Evolutionary conservation across 2,797 vertebrate species (phyloP).

Genomic region (Sebastiscus albofasciatus): DNA sequence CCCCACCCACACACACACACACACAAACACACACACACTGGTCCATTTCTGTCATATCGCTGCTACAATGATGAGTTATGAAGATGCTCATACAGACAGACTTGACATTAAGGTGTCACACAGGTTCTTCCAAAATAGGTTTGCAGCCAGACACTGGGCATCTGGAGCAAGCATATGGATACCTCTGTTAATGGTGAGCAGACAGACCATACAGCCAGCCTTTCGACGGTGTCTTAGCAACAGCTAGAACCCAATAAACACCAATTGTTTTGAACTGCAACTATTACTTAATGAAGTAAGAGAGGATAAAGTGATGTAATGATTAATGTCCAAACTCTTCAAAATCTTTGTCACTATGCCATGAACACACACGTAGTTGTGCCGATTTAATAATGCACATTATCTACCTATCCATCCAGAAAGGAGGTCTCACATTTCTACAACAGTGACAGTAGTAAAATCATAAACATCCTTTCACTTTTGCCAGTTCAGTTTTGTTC

Average conservation of each 20-base stretch:
- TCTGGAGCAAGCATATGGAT: slow-evolving; percentile 75
- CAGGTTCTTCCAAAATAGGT: slow-evolving; percentile 7
- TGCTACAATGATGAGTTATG: slow-evolving; percentile 17
- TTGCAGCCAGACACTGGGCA: slow-evolving; percentile 46
- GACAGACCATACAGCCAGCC: slow-evolving; percentile 61
- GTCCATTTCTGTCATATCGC: neutral
- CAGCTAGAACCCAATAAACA: slow-evolving; percentile 70
- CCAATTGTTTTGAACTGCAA: slow-evolving; percentile 47
- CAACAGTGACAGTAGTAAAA: neutral
- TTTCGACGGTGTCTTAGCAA: slow-evolving; percentile 61
- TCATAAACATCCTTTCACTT: neutral
- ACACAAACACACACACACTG: slow-evolving; percentile 5
- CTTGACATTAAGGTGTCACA: slow-evolving; percentile 5
- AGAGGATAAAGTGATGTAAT: slow-evolving; percentile 31
- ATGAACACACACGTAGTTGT: neutral
- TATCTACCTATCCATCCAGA: neutral
- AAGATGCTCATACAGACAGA: neutral
- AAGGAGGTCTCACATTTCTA: neutral
- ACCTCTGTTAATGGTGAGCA: slow-evolving; percentile 59
- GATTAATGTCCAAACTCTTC: slow-evolving; percentile 15
- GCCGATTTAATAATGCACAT: neutral
- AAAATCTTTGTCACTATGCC: neutral
- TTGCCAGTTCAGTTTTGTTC: neutral
- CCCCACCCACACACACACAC: slow-evolving; percentile 4
- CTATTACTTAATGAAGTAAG: slow-evolving; percentile 48